Conservation (phyloP, 2,797 vertebrate species). For the Pelobates cultripes region DNA sequence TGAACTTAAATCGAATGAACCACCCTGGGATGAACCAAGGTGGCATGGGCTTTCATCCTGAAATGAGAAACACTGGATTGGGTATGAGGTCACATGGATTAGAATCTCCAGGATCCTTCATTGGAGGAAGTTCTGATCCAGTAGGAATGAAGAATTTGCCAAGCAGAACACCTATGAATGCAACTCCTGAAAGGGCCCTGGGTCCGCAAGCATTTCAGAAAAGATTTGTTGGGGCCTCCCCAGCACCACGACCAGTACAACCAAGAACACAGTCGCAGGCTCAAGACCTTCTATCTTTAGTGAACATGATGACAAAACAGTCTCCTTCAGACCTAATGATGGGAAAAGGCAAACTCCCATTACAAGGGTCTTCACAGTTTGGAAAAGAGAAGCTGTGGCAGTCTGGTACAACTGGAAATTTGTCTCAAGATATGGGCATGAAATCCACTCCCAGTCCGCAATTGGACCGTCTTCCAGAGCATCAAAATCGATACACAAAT, state of each 20-base stretch:
- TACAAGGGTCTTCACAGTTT: slow-evolving; percentile 68
- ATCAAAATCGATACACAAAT: slow-evolving; percentile 80
- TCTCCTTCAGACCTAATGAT: slow-evolving; percentile 70
- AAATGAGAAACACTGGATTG: slow-evolving; percentile 5
- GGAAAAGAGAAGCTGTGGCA: slow-evolving; percentile 65
- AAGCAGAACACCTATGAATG: slow-evolving; percentile 62
- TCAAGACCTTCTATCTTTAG: slow-evolving; percentile 51
- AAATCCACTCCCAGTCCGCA: slow-evolving; percentile 59
- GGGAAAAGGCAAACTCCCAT: slow-evolving; percentile 67
- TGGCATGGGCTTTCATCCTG: slow-evolving; percentile 14
- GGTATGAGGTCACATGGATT: neutral
- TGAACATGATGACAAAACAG: slow-evolving; percentile 72
- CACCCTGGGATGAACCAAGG: slow-evolving; percentile 21
- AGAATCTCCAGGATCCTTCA: slow-evolving; percentile 56
- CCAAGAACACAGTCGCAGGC: slow-evolving; percentile 65
- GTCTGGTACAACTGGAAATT: slow-evolving; percentile 56
- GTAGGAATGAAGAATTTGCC: slow-evolving; percentile 73
- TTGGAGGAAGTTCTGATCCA: slow-evolving; percentile 68
- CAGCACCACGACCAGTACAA: slow-evolving; percentile 7
- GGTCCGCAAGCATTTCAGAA: slow-evolving; percentile 64
- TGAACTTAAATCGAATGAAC: slow-evolving; percentile 54
- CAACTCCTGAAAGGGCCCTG: slow-evolving; percentile 65
- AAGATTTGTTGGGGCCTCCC: slow-evolving; percentile 9
- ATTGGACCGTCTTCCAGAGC: slow-evolving; percentile 59
- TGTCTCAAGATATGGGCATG: slow-evolving; percentile 46